phyloP scores from a whole-genome alignment of 2,113 vertebrate species.

The Myotis lucifugus region DNA sequence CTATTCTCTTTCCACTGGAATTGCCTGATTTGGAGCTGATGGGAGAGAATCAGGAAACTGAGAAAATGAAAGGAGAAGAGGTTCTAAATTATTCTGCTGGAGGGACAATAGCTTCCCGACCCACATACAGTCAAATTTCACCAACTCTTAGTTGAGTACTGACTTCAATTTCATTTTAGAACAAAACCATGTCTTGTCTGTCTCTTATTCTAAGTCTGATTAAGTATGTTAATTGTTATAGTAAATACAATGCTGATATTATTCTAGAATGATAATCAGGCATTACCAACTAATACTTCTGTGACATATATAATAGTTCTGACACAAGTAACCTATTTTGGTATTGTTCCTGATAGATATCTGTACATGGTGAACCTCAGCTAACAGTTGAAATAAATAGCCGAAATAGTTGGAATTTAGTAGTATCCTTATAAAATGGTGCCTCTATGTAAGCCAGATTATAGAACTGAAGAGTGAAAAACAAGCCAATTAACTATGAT shows the following conservation, averaged over 20 bases:
- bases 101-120: neutral
- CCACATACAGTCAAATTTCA: neutral
- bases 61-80: neutral
- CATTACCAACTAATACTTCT: neutral
- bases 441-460: neutral
- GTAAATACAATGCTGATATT: neutral
- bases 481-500: neutral
- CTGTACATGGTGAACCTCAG: neutral
- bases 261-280: neutral
- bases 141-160: neutral
- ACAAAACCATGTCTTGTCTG: neutral
- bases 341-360: neutral
- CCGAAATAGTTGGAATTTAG: neutral
- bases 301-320: neutral
- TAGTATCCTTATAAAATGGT: neutral
- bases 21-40: neutral
- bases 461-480: neutral
- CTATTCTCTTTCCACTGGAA: neutral
- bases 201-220: neutral
- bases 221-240: neutral
- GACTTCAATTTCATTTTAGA: neutral
- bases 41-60: neutral
- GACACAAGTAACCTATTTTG: neutral
- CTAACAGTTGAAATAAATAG: neutral
- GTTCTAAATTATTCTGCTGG: neutral